Conservation (phyloP, 2,888 invertebrate genomes). For the Sinopyrophorus schimmeli region DNA sequence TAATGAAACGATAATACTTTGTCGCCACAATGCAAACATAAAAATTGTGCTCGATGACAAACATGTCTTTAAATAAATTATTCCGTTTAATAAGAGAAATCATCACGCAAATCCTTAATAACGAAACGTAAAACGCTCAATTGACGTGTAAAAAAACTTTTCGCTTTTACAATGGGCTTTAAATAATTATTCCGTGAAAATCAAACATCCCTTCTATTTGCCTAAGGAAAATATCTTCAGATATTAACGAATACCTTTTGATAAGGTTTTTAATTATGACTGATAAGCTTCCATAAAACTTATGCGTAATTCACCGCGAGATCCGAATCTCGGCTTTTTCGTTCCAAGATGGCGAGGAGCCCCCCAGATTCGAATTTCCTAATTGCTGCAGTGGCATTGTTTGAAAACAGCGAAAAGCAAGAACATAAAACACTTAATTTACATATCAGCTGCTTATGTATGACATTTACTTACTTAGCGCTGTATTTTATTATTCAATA, state of each 20-base stretch:
- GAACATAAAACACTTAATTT: constrained; percentile 14
- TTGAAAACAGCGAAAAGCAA: constrained; percentile 6
- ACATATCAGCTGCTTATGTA: constrained; percentile 19
- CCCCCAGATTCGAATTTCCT: too few relatives aligned
- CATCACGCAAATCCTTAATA: too few relatives aligned
- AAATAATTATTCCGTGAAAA: constrained; percentile 31
- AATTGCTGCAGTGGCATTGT: too few relatives aligned
- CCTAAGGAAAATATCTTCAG: constrained; percentile 30
- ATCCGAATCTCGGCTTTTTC: too few relatives aligned
- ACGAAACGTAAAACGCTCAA: too few relatives aligned
- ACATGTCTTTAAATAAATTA: constrained; percentile 11
- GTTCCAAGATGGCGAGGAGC: too few relatives aligned
- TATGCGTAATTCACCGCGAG: too few relatives aligned
- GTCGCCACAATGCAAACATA: constrained; percentile 33
- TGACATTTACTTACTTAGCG: constrained; percentile 19
- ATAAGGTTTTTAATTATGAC: constrained; percentile 35
- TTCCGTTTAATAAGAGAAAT: constrained; percentile 4
- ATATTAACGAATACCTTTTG: constrained; percentile 38
- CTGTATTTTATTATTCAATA: constrained; percentile 17
- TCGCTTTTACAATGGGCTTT: constrained; percentile 30
- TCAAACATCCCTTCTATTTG: constrained; percentile 31
- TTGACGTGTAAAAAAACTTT: constrained; percentile 22
- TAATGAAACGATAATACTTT: constrained; percentile 29
- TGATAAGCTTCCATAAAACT: constrained; percentile 35
- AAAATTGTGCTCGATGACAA: constrained; percentile 24